Percentiles rank a stretch among this genome's conserved stretches.
phyloP scores from a whole-genome alignment of 2,888 invertebrate species.

The Podabrus alpinus region DNA sequence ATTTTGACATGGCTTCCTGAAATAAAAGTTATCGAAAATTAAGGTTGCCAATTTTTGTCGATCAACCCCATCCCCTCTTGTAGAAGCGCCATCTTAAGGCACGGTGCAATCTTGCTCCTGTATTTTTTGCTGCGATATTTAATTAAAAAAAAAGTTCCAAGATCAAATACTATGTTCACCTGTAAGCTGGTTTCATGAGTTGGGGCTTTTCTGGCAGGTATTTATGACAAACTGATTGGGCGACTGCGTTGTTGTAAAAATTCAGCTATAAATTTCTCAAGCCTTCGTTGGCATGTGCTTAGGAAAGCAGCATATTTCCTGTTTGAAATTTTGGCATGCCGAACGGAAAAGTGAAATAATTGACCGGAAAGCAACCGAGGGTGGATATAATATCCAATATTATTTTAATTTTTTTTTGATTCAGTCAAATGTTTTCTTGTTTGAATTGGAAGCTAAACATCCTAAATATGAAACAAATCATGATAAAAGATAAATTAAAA shows the following conservation, averaged over 20 bases:
- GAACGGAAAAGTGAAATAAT: not conserved
- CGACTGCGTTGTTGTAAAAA: not conserved
- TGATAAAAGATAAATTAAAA: too few species aligned
- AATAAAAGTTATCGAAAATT: not conserved
- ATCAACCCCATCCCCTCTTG: too few species aligned
- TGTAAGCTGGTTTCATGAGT: not conserved
- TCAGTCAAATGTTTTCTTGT: too few species aligned
- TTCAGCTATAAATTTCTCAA: not conserved
- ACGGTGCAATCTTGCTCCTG: too few species aligned
- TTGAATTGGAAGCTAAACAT: too few species aligned
- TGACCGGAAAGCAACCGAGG: not conserved
- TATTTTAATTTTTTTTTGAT: too few species aligned
- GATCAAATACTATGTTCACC: too few species aligned
- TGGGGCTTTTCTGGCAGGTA: not conserved
- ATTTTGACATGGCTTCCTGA: not conserved
- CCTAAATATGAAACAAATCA: too few species aligned
- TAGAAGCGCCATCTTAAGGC: too few species aligned
- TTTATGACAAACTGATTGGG: not conserved
- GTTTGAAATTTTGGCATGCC: not conserved
- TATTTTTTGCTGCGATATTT: too few species aligned
- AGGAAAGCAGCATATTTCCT: not conserved
- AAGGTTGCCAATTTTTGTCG: not conserved
- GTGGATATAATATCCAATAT: too few species aligned
- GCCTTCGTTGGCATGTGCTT: not conserved
- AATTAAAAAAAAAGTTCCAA: too few species aligned